Conservation (phyloP, 2,113 vertebrate species). For the Symphodus melops region DNA sequence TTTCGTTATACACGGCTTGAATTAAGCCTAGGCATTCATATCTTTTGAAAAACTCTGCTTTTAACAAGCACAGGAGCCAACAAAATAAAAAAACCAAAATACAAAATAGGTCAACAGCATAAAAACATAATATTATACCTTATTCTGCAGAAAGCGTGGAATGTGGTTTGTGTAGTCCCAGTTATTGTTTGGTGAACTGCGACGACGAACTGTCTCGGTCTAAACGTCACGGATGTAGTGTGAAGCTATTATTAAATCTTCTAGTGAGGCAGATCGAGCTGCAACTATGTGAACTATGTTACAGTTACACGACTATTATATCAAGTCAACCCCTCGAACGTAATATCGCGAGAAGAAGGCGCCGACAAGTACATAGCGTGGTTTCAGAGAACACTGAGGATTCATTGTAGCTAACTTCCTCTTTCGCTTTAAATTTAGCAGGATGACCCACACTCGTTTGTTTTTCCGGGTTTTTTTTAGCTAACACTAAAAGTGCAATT, state of each 20-base stretch:
- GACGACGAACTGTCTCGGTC: background rate
- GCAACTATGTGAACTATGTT: background rate
- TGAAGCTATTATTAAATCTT: background rate
- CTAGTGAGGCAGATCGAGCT: too few species aligned
- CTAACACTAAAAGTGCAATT: too few species aligned
- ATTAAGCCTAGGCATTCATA: background rate
- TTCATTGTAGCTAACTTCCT: background rate
- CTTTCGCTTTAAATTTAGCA: background rate
- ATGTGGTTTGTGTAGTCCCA: background rate
- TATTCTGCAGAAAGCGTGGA: background rate
- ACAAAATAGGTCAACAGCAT: background rate
- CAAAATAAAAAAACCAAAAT: background rate
- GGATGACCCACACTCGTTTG: too few species aligned
- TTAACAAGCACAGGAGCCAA: background rate
- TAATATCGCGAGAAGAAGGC: conserved; percentile 44
- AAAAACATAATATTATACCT: background rate
- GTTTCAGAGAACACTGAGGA: background rate
- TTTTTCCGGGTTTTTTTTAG: too few species aligned
- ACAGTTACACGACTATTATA: background rate
- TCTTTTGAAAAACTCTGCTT: background rate
- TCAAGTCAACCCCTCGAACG: background rate
- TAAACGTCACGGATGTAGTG: rapidly evolving
- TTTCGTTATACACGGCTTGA: background rate
- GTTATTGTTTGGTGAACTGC: rapidly evolving
- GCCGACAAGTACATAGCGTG: background rate